A percentile compares a stretch with the other conserved stretches of the same genome.
Evolutionary conservation across 2,797 vertebrate genomes (phyloP).

Genomic region (Gymnoscopelus braueri): DNA sequence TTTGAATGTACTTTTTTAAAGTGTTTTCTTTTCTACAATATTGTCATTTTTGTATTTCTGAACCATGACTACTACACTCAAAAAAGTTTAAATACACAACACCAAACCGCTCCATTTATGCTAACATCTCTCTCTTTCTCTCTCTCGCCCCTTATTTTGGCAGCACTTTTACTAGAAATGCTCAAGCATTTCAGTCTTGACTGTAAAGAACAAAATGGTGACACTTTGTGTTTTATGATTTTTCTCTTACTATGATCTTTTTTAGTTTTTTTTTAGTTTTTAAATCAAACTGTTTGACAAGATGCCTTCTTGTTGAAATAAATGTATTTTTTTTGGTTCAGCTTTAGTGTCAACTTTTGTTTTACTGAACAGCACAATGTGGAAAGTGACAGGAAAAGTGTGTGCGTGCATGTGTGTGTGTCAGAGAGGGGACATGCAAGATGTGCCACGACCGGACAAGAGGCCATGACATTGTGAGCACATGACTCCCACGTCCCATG

Average conservation of each 20-base stretch:
- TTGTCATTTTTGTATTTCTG: constrained; percentile 51
- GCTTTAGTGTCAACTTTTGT: constrained; percentile 9
- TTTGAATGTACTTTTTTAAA: constrained; percentile 70
- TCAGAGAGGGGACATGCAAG: too few species aligned
- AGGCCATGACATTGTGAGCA: too few species aligned
- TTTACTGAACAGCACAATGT: background rate
- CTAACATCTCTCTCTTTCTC: background rate
- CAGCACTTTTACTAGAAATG: constrained; percentile 40
- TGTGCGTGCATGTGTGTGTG: background rate
- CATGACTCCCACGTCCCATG: too few species aligned
- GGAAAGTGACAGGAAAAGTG: constrained; percentile 1
- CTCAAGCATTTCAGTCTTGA: constrained; percentile 22
- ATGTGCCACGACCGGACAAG: too few species aligned
- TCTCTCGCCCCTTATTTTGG: constrained; percentile 18
- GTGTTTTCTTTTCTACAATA: constrained; percentile 47
- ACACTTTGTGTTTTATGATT: constrained; percentile 21
- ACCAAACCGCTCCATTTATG: background rate
- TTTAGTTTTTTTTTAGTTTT: constrained; percentile 10
- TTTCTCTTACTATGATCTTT: constrained; percentile 5
- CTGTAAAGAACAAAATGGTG: constrained; percentile 16
- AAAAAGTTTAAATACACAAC: constrained; percentile 1
- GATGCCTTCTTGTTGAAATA: constrained; percentile 29
- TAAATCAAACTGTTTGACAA: too few species aligned
- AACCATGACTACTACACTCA: constrained; percentile 73
- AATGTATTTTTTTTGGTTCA: constrained; percentile 19